Percentiles rank a stretch among this genome's conserved stretches.
phyloP scores from a whole-genome alignment of 2,888 invertebrate species.

The Deroplatys truncata region DNA sequence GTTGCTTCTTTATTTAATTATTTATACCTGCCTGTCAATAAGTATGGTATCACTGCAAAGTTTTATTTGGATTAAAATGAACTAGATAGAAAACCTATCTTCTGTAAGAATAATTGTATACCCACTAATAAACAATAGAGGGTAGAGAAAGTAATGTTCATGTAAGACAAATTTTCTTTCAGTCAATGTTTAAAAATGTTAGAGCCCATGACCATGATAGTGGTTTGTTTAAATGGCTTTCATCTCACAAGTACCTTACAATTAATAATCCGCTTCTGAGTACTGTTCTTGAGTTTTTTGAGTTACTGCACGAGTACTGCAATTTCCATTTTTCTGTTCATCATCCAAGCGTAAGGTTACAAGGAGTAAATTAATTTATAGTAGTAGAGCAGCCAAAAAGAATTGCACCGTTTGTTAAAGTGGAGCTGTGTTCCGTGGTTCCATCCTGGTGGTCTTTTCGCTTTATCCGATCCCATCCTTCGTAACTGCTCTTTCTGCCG shows the following conservation, averaged over 20 bases:
- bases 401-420: neutral
- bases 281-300: neutral
- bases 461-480: neutral
- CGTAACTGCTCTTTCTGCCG: neutral
- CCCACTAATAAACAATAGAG: too few species aligned
- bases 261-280: neutral
- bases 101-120: too few species aligned
- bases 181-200: too few species aligned
- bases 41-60: too few species aligned
- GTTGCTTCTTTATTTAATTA: too few species aligned
- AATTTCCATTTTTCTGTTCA: neutral
- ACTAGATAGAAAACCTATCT: too few species aligned
- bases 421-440: too few species aligned
- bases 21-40: too few species aligned
- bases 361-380: neutral
- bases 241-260: neutral
- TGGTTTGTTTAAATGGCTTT: neutral
- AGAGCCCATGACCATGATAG: neutral
- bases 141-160: too few species aligned
- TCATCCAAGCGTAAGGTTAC: neutral
- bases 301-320: neutral
- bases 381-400: neutral
- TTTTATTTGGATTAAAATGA: too few species aligned
- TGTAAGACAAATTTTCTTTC: too few species aligned
- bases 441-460: too few species aligned